Evolutionary conservation across 2,113 vertebrate species (phyloP), one percentile per base, ranked within the genome.

Genomic region (Aegotheles bennettii): DNA sequence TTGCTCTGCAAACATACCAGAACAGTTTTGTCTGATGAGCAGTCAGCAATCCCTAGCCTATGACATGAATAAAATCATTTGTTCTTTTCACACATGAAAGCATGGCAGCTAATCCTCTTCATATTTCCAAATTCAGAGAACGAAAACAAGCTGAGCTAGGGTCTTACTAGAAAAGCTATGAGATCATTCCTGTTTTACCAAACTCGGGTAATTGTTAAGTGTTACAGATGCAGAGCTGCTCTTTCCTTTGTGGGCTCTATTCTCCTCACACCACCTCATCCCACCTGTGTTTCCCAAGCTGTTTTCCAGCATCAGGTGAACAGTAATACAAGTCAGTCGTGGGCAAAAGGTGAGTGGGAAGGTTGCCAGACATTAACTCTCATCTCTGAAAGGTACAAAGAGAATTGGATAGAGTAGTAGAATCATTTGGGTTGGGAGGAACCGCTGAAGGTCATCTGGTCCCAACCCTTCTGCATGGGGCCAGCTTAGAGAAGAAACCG

Each of bases 11-110:
- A 94, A 87, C 65, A 54, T 90, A 94, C 75, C 64, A 54, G 74
- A 79, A 89, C 61, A 83, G 84, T 94, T 97, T 70, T 91, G 87
- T 78, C 80, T 92, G 90, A 94, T 93, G 85, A 95, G 78, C 75
- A 93, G 90, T 95, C 90, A 94, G 93, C 87, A 93, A 68, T 91
- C 96, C 78, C 82, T 85, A 63, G 75, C 63, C 93, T 77, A 11
- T 80, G 90, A 94, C 90, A 82, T 38, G 87, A 95, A 69, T 85
- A 77, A 95, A 94, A 80, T 95, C 54, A 77, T 94, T 94, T 93
- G 87, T 94, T 95, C 92, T 94, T 88, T 94, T 96, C 83, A 90
- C 95, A 93, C 79, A 64, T 91, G 91, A 90, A 83, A 96, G 92
- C 82, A 40, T 86, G 38, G 90, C 90, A 84, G 60, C 68, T 95